These are phyloP conservation scores for Balanococcus diminutus DNA, from an alignment of 2,888 invertebrate genomes.

Conservation along the genomic window DNA sequence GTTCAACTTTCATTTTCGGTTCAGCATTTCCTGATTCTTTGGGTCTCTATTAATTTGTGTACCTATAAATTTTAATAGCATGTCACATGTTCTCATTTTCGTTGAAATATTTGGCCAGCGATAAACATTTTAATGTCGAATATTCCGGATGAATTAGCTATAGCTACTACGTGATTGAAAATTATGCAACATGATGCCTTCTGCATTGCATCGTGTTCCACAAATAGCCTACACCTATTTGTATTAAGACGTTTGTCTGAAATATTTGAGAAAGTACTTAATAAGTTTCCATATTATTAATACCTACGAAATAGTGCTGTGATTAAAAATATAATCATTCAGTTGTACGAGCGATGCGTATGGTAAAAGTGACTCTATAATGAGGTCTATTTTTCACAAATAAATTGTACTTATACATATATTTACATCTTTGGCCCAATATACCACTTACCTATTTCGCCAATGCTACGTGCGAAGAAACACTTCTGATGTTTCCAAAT, in stretches of 20 bases:
- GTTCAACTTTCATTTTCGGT: not conserved
- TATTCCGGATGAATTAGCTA: not conserved
- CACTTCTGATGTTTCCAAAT: not conserved
- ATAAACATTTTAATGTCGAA: not conserved
- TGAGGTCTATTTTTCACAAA: slow-evolving; percentile 3
- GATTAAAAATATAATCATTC: not conserved
- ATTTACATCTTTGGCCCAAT: not conserved
- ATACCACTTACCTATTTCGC: slow-evolving; percentile 23
- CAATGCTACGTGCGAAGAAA: not conserved
- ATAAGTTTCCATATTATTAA: not conserved
- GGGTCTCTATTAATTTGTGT: not conserved
- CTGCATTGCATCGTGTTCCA: not conserved
- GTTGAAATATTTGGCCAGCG: not conserved
- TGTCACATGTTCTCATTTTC: not conserved
- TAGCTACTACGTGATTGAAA: not conserved
- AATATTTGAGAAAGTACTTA: slow-evolving; percentile 1
- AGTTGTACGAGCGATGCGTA: not conserved
- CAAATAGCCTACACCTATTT: not conserved
- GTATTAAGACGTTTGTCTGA: not conserved
- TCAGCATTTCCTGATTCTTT: not conserved
- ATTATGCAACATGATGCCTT: not conserved
- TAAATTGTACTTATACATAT: not conserved
- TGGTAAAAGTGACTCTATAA: not conserved
- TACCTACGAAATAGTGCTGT: not conserved
- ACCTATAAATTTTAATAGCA: not conserved